Percentiles rank a stretch among this genome's conserved stretches.
phyloP scores from a whole-genome alignment of 53 echinoderm and acorn worm species.

The Paracentrotus lividus region DNA sequence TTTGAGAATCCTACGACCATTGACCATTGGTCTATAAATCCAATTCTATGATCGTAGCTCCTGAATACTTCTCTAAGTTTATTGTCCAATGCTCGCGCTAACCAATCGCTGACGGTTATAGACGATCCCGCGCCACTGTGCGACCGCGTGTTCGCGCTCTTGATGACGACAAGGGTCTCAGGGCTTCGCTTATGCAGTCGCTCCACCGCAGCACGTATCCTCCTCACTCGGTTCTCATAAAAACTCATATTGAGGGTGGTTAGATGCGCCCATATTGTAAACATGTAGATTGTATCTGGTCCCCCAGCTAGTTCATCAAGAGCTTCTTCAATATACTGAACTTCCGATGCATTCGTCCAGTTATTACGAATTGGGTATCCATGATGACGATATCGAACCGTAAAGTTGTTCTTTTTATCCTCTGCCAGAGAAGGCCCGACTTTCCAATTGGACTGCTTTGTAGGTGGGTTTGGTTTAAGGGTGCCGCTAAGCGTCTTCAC shows the following conservation, averaged over 20 bases:
- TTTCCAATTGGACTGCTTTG: conserved; percentile 69
- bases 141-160: conserved; percentile 81
- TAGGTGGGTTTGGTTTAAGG: conserved; percentile 48
- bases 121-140: conserved; percentile 56
- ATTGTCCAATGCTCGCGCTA: conserved; percentile 71
- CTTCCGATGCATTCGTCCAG: conserved; percentile 74
- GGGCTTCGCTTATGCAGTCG: conserved; percentile 74
- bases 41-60: conserved; percentile 63
- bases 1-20: conserved; percentile 72
- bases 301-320: conserved; percentile 70
- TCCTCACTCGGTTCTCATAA: conserved; percentile 69
- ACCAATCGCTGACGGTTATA: conserved; percentile 75
- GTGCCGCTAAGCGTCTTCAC: conserved; percentile 41
- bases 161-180: conserved; percentile 76
- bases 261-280: conserved; percentile 87
- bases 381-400: conserved; percentile 80
- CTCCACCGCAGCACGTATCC: conserved; percentile 74
- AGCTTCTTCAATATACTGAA: conserved; percentile 74
- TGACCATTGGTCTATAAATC: conserved; percentile 83
- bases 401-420: conserved; percentile 74
- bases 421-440: conserved; percentile 76
- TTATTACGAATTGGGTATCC: conserved; percentile 83
- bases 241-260: conserved; percentile 64
- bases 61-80: conserved; percentile 75
- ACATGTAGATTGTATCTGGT: conserved; percentile 69